phyloP scores from a whole-genome alignment of 1,140 invertebrate genomes.

The Leptopilina boulardi region DNA sequence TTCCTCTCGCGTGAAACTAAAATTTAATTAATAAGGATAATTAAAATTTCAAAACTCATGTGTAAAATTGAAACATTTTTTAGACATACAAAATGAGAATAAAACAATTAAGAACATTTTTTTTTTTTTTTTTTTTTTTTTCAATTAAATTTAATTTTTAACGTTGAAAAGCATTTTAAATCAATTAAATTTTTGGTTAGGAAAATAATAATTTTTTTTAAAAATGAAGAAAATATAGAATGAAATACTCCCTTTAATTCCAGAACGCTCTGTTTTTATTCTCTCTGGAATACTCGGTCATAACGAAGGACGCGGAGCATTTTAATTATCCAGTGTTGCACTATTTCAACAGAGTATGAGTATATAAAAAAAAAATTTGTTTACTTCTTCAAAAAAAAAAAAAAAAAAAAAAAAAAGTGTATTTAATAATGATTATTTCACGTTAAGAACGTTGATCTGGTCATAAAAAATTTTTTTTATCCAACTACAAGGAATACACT shows the following conservation, averaged over 20 bases:
- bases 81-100: neutral
- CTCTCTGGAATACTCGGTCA: conserved; percentile 3
- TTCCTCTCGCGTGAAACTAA: conserved; percentile 1
- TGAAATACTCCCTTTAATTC: conserved; percentile 9
- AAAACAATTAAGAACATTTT: neutral
- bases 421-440: neutral
- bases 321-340: conserved; percentile 17
- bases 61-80: neutral
- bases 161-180: neutral
- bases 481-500: too few relatives aligned
- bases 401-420: too few relatives aligned
- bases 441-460: too few relatives aligned
- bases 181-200: neutral
- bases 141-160: neutral
- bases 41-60: conserved; percentile 3
- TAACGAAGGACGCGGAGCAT: conserved; percentile 2
- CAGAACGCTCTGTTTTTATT: conserved; percentile 13
- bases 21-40: conserved; percentile 11
- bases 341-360: neutral
- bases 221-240: neutral
- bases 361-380: neutral
- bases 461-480: too few relatives aligned
- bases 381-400: too few relatives aligned
- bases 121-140: neutral
- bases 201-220: neutral